Percentiles rank a stretch among this genome's conserved stretches.
Conservation (phyloP, 2,797 vertebrate species). For the Chrosomus eos region DNA sequence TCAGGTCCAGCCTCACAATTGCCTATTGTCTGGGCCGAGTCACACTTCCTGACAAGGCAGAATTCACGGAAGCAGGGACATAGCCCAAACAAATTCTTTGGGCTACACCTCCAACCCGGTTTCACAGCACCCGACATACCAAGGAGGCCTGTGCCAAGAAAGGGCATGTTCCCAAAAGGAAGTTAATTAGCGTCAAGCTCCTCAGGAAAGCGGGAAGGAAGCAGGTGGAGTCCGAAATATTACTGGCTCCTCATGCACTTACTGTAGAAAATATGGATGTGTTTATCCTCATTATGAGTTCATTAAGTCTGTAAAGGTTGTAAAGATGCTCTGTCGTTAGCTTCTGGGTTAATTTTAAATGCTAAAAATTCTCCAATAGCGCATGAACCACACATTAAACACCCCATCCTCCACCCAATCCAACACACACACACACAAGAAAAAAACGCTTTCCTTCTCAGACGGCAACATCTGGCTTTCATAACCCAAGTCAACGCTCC, state of each 20-base stretch:
- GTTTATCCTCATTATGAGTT: slow-evolving; percentile 21
- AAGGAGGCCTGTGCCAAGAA: slow-evolving; percentile 61
- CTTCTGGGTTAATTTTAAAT: background rate
- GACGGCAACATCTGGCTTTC: slow-evolving; percentile 62
- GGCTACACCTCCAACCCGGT: slow-evolving; percentile 65
- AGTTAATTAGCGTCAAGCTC: slow-evolving; percentile 74
- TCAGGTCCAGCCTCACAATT: slow-evolving; percentile 75
- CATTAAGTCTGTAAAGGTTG: background rate
- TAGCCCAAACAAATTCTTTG: slow-evolving; percentile 80
- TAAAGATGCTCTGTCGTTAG: background rate
- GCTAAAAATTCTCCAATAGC: background rate
- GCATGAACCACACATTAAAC: background rate
- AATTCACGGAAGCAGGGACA: slow-evolving; percentile 83
- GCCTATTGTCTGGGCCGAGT: slow-evolving; percentile 79
- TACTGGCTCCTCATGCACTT: slow-evolving; percentile 31
- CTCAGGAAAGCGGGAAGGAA: slow-evolving; percentile 60
- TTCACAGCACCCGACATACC: slow-evolving; percentile 47
- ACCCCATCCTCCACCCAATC: slow-evolving; percentile 6
- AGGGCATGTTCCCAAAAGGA: slow-evolving; percentile 69
- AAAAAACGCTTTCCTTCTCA: slow-evolving; percentile 38
- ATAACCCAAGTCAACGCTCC: slow-evolving; percentile 50
- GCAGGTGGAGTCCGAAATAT: slow-evolving; percentile 56
- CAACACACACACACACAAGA: background rate
- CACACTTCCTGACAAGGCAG: slow-evolving; percentile 78
- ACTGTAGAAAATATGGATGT: slow-evolving; percentile 13